phyloP scores from a whole-genome alignment of 1,140 invertebrate genomes.

The Atopsyche davidsoni region DNA sequence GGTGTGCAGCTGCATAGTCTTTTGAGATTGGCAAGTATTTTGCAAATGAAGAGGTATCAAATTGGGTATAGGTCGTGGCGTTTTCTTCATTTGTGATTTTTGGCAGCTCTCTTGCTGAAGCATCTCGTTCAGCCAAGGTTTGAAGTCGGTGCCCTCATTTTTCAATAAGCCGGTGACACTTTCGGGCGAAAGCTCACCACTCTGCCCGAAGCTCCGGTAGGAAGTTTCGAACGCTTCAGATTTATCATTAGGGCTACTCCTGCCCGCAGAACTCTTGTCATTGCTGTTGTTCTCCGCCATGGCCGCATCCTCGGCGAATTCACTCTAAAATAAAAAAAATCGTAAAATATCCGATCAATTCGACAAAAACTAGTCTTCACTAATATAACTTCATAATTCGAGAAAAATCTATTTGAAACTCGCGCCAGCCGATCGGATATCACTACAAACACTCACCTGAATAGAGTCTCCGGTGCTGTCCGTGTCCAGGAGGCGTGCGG shows the following conservation, averaged over 20 bases:
- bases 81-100: conserved; percentile 43
- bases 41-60: conserved; percentile 57
- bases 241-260: conserved; percentile 6
- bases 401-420: no score
- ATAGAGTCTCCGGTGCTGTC: conserved; percentile 15
- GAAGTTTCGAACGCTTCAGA: not conserved
- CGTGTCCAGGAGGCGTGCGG: not conserved
- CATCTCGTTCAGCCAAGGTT: conserved; percentile 43
- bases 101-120: conserved; percentile 39
- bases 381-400: not conserved
- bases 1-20: conserved; percentile 1
- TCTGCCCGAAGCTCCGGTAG: not conserved
- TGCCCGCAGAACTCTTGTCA: not conserved
- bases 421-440: not conserved
- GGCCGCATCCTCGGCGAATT: conserved; percentile 9
- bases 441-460: conserved; percentile 6
- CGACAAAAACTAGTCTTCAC: not conserved
- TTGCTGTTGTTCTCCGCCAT: conserved; percentile 10
- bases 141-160: not conserved
- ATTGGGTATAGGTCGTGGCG: conserved; percentile 60
- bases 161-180: not conserved
- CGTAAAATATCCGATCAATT: not conserved
- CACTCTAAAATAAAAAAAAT: conserved; percentile 15
- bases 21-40: conserved; percentile 12
- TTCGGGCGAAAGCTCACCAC: not conserved